These are phyloP conservation scores for Griposia aprilina DNA, from an alignment of 2,888 invertebrate species.

Conservation along the genomic window DNA sequence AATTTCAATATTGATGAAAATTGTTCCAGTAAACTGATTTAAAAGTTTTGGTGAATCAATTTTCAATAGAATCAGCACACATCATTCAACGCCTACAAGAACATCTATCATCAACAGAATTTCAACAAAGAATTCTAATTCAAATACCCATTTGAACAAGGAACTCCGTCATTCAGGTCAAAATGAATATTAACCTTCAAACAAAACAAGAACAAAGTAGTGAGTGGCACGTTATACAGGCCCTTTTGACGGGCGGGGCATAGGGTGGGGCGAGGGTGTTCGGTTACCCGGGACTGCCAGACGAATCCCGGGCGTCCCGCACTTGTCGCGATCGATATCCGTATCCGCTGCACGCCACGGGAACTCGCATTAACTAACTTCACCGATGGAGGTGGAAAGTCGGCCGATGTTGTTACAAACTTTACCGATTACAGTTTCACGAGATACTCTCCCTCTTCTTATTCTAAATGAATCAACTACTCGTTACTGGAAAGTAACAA, in stretches of 20 bases:
- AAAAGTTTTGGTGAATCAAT: conserved; percentile 18
- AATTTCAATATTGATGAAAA: conserved; percentile 19
- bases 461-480: conserved; percentile 83
- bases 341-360: conserved; percentile 86
- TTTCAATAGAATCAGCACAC: conserved; percentile 35
- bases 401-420: conserved; percentile 88
- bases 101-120: conserved; percentile 48
- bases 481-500: conserved; percentile 68
- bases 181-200: conserved; percentile 89
- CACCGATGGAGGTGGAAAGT: conserved; percentile 85
- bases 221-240: conserved; percentile 84
- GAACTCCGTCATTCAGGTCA: conserved; percentile 78
- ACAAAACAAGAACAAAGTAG: conserved; percentile 89
- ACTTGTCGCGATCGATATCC: conserved; percentile 88
- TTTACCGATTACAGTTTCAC: conserved; percentile 86
- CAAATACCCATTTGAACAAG: conserved; percentile 55
- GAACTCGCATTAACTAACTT: conserved; percentile 88
- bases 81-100: conserved; percentile 51
- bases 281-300: conserved; percentile 84
- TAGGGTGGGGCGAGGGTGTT: conserved; percentile 74
- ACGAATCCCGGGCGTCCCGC: conserved; percentile 88
- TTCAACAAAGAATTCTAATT: conserved; percentile 53
- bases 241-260: conserved; percentile 77
- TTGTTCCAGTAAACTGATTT: conserved; percentile 8
- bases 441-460: conserved; percentile 80